Evolutionary conservation across 2,113 vertebrate genomes (phyloP), one percentile per base, ranked within the genome.

Genomic region (Salvator merianae): DNA sequence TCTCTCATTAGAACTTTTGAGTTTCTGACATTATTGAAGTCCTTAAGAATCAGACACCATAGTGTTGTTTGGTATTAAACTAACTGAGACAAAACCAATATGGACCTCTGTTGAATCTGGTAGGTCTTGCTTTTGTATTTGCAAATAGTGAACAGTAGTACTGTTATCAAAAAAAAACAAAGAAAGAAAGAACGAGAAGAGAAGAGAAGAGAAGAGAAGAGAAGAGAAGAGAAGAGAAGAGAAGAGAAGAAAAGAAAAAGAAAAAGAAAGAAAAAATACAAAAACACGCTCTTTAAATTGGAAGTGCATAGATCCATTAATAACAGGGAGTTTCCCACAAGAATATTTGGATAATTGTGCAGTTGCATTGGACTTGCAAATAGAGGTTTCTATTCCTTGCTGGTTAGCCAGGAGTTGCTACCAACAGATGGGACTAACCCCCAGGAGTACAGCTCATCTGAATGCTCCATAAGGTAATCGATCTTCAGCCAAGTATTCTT

Each of bases 381-480:
- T 36, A 36, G 63, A 9, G 9, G 24, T 66, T 72, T 7, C 5
- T 32, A 73, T 63, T 59, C 28, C 38, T 82, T 10, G 7, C 20
- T 63, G 70, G 36, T 82, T 82, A 82, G 81, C 70, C 36, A 74
- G 55, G 34, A 62, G 69, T 72, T 82, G 70, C 43, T 82, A 32
- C 36, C 20, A 73, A 65, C 55, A 82, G 81, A 82, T 82, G 81
- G 81, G 73, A 43, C 36, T 82, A 82, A 82, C 53, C 70, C 80
- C 70, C 70, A 63, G 55, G 81, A 74, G 70, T 74, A 74, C 43
- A 55, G 70, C n/a, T 82, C 81, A 73, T 82, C 26, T 32, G 81
- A 74, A 82, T 7, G 53, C 36, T 82, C 70, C 81, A 82, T 69
- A 82, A 82, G 69, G 68, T 81, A 81, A 81, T 81, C 7, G 68